phyloP scores from a whole-genome alignment of 2,888 invertebrate species.

The Brachyptera risi region DNA sequence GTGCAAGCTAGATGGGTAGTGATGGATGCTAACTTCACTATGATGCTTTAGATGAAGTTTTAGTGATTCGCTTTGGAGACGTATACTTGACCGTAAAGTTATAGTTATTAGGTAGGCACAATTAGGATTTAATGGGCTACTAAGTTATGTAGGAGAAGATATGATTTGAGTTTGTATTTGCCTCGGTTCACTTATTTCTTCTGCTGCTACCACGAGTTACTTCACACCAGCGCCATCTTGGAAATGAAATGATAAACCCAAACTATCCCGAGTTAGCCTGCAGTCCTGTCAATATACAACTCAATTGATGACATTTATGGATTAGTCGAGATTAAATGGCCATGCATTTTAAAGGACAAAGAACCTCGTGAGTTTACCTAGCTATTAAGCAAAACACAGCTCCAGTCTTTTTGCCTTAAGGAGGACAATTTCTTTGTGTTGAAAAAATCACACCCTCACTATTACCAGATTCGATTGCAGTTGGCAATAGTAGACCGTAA shows the following conservation, averaged over 20 bases:
- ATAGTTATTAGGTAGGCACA: no score
- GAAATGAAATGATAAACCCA: conserved; percentile 8
- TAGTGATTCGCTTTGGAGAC: no score
- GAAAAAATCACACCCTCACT: background rate
- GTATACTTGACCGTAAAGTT: no score
- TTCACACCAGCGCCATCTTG: no score
- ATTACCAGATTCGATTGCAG: conserved; percentile 3
- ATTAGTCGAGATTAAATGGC: conserved; percentile 9
- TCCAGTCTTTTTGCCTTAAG: background rate
- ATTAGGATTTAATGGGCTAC: no score
- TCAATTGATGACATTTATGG: background rate
- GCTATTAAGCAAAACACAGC: background rate
- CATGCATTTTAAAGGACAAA: background rate
- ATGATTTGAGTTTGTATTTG: no score
- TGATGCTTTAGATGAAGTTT: no score
- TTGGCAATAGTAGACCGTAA: background rate
- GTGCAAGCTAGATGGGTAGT: no score
- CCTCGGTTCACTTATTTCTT: no score
- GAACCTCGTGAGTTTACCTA: background rate
- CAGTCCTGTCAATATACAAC: background rate
- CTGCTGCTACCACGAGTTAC: no score
- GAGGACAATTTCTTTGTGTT: background rate
- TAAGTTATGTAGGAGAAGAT: no score
- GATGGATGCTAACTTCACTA: no score
- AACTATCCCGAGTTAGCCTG: background rate